phyloP scores from a whole-genome alignment of 2,113 vertebrate species.

The Nyctibius bracteatus region DNA sequence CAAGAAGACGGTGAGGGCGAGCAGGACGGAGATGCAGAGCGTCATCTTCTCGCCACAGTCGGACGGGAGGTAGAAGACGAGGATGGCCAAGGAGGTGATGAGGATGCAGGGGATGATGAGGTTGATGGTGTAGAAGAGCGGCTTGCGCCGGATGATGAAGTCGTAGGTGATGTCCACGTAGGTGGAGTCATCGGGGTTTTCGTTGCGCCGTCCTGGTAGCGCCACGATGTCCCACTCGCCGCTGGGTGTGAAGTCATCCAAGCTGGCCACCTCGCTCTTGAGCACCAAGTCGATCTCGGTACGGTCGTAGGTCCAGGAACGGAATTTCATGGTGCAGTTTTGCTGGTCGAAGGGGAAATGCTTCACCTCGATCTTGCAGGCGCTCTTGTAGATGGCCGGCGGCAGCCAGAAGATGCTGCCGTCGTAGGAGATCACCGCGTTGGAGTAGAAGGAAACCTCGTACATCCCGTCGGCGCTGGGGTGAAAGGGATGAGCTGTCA shows the following conservation, averaged over 20 bases:
- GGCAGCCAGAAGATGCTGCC: constrained; percentile 98
- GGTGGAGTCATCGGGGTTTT: constrained; percentile 87
- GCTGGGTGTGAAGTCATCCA: constrained; percentile 95
- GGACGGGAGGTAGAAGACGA: constrained; percentile 93
- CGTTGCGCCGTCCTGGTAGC: constrained; percentile 86
- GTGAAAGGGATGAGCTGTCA: not conserved
- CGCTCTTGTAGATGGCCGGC: constrained; percentile 95
- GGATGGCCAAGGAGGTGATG: constrained; percentile 92
- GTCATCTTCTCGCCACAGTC: constrained; percentile 98
- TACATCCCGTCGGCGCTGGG: constrained; percentile 93
- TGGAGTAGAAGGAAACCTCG: constrained; percentile 97
- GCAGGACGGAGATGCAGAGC: constrained; percentile 91
- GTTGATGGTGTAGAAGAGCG: constrained; percentile 96
- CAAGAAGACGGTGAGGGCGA: constrained; percentile 94
- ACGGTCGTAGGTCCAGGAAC: constrained; percentile 96
- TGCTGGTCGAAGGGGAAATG: constrained; percentile 98
- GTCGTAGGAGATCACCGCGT: constrained; percentile 91
- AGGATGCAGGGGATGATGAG: constrained; percentile 95
- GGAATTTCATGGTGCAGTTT: constrained; percentile 95
- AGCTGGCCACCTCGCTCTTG: constrained; percentile 87
- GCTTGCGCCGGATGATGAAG: constrained; percentile 94
- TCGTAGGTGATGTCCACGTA: constrained; percentile 97
- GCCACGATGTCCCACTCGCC: constrained; percentile 97
- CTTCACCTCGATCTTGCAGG: constrained; percentile 95
- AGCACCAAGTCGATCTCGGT: constrained; percentile 92